Evolutionary conservation across 2,888 invertebrate genomes (phyloP), one percentile per base, ranked within the genome.

Genomic region (Ectemnius continuus): DNA sequence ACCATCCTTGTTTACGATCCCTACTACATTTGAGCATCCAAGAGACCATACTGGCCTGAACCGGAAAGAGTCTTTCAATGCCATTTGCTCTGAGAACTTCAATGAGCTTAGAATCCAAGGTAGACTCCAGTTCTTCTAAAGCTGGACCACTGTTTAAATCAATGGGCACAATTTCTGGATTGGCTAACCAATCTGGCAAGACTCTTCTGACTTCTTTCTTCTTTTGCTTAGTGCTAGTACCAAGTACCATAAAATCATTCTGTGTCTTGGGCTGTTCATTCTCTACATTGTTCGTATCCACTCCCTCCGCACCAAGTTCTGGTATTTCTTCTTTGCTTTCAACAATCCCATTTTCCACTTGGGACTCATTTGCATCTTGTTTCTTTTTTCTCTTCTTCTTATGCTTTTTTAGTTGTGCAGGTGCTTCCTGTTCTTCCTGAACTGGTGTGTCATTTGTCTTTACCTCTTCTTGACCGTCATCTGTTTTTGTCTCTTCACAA

Each of bases 101-200:
- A 57, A 95, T 92, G 0, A 97, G 89, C 73, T 92, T 91, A 28
- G 91, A 88, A 83, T 96, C 94, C n/a, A 98, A 91, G 36, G 80
- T 23, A 84, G 93, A 93, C 66, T 91, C 87, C 63, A 95, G 91
- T 48, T 93, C 92, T 14, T 94, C 82, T 45, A 91, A 70, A 8
- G 4, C 67, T 13, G 86, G 85, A 2, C 92, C 59, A 94, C 91
- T 86, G 91, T 91, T 75, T 62, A 97, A 92, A 88, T 95, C 94
- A 16, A 94, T 94, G n/a, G 96, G 94, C 70, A 98, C 94, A 62
- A 95, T 91, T 57, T 94, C 94, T 3, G 98, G 97, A 88, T 96
- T 93, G 1, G 96, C 94, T 47, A 99, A 90, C 98, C 98, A 99
- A 79, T 95, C 92, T 0, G 98, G 98, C 60, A 98, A 91, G 5